These are phyloP conservation scores for Tachypleus tridentatus DNA, from an alignment of 1,140 invertebrate genomes.

Conservation along the genomic window DNA sequence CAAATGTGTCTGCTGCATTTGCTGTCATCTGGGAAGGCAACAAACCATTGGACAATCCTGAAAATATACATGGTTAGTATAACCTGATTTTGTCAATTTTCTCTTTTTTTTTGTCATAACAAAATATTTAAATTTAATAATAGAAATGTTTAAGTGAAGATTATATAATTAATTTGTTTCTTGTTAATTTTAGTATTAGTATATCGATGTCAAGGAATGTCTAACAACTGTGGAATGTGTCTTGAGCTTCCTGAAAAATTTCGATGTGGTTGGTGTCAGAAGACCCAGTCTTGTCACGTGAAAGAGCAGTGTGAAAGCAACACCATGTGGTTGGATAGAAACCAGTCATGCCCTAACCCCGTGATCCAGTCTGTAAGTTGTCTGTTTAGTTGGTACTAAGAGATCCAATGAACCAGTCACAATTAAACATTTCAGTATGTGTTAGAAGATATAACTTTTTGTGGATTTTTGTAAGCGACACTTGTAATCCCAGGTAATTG, in stretches of 20 bases:
- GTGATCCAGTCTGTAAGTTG: slow-evolving; percentile 38
- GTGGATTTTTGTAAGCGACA: too few species aligned
- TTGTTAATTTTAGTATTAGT: slow-evolving; percentile 47
- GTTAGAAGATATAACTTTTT: too few species aligned
- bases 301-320: slow-evolving; percentile 73
- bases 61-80: slow-evolving; percentile 70
- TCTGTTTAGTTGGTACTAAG: neutral
- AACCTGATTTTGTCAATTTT: too few species aligned
- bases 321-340: slow-evolving; percentile 62
- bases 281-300: slow-evolving; percentile 74
- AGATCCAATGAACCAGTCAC: neutral
- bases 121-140: too few species aligned
- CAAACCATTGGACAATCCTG: slow-evolving; percentile 86
- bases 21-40: slow-evolving; percentile 91
- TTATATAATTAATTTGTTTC: too few species aligned
- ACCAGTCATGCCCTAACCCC: slow-evolving; percentile 87
- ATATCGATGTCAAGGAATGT: slow-evolving; percentile 87
- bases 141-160: too few species aligned
- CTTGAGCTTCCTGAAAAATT: slow-evolving; percentile 79
- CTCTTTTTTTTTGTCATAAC: too few species aligned
- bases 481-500: too few species aligned
- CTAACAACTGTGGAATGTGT: slow-evolving; percentile 90
- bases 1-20: slow-evolving; percentile 85
- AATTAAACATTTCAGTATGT: too few species aligned
- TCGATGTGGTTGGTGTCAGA: slow-evolving; percentile 84